phyloP scores from a whole-genome alignment of 1,140 invertebrate species.

The Cotesia chilonis region DNA sequence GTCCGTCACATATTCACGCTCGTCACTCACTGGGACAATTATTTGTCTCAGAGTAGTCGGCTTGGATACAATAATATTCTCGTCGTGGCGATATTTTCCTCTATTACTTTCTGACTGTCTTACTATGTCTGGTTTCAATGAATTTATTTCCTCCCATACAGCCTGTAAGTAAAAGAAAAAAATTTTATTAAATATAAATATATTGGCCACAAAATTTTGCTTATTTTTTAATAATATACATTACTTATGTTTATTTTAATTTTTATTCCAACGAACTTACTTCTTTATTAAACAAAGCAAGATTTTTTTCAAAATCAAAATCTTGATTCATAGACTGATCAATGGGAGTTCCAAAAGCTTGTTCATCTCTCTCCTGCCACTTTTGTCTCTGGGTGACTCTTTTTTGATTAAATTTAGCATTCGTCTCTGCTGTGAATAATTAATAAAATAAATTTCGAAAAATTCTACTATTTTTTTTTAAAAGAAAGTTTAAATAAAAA shows the following conservation, averaged over 20 bases:
- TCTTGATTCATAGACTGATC: constrained; percentile 73
- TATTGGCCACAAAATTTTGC: too few species aligned
- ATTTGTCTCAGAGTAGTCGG: constrained; percentile 77
- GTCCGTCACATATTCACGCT: constrained; percentile 81
- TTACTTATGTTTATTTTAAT: too few species aligned
- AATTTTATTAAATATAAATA: not conserved
- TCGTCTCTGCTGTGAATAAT: constrained; percentile 41
- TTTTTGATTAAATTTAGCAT: constrained; percentile 48
- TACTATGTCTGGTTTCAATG: constrained; percentile 75
- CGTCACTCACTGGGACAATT: constrained; percentile 71
- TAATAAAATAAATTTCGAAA: not conserved
- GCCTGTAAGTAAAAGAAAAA: constrained; percentile 59
- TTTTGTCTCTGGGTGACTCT: constrained; percentile 55
- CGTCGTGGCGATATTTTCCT: constrained; percentile 79
- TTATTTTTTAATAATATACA: too few species aligned
- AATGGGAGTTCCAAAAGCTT: constrained; percentile 71
- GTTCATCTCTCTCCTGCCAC: constrained; percentile 66
- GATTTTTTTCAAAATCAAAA: constrained; percentile 94
- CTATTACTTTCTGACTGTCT: constrained; percentile 61
- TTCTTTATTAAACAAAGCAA: constrained; percentile 90
- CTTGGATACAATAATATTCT: constrained; percentile 80
- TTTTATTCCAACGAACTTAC: constrained; percentile 50
- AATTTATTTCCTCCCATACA: constrained; percentile 74
- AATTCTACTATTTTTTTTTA: constrained; percentile 14
- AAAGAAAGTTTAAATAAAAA: not conserved